phyloP scores from a whole-genome alignment of 2,888 invertebrate genomes.

The Sympetrum striolatum region DNA sequence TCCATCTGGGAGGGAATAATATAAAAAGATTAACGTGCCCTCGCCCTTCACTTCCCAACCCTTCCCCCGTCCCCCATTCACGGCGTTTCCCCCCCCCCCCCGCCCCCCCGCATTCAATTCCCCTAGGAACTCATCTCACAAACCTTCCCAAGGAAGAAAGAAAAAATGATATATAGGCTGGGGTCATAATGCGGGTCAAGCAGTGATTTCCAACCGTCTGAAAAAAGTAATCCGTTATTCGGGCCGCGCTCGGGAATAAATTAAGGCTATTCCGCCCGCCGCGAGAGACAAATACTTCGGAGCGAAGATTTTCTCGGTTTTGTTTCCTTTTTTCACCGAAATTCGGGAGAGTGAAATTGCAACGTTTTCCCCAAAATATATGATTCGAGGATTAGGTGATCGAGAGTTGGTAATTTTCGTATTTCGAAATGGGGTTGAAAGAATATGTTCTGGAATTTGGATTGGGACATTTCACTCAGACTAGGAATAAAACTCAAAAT shows the following conservation, averaged over 20 bases:
- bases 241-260: background rate
- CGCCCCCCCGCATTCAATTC: background rate
- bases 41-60: background rate
- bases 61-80: too few species aligned
- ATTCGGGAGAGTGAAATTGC: background rate
- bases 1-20: background rate
- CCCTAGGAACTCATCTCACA: background rate
- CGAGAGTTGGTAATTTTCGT: too few species aligned
- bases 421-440: background rate
- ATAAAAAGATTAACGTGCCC: background rate
- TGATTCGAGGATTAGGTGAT: background rate
- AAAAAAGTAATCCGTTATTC: background rate
- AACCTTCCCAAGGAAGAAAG: background rate
- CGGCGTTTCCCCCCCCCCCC: background rate
- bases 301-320: background rate
- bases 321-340: too few species aligned
- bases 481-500: too few species aligned
- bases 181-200: slow-evolving; percentile 2
- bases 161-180: background rate
- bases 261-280: background rate
- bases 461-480: too few species aligned
- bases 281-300: background rate
- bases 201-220: background rate
- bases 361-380: background rate
- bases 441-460: too few species aligned